Conservation (phyloP, 2,797 vertebrate species). For the Cynodonichthys magdalenae region DNA sequence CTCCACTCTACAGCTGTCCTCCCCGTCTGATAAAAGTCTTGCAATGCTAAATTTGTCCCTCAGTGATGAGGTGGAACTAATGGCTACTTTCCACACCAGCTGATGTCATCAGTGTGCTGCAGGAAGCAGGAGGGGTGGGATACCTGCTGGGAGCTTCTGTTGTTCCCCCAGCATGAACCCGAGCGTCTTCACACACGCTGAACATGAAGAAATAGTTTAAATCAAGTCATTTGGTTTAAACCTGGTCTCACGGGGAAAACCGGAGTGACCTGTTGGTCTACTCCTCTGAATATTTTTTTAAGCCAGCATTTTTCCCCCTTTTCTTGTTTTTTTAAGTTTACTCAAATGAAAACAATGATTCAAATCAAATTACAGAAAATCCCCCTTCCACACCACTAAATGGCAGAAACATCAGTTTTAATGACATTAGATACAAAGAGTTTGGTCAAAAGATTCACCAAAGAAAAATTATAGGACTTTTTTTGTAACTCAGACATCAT, state of each 20-base stretch:
- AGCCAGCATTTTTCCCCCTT: too few species aligned
- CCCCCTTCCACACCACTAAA: too few species aligned
- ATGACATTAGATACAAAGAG: too few species aligned
- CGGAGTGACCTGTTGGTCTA: not conserved
- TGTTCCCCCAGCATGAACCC: slow-evolving; percentile 34
- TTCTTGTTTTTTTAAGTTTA: too few species aligned
- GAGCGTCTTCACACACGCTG: not conserved
- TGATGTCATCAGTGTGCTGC: slow-evolving; percentile 75
- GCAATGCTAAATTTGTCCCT: slow-evolving; percentile 76
- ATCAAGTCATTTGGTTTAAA: slow-evolving; percentile 20
- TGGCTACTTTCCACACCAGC: slow-evolving; percentile 74
- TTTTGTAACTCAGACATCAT: too few species aligned
- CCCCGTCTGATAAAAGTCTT: slow-evolving; percentile 69
- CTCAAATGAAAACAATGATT: too few species aligned
- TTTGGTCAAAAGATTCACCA: too few species aligned
- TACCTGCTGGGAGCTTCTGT: slow-evolving; percentile 64
- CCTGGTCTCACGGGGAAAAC: slow-evolving; percentile 9
- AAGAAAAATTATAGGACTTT: too few species aligned
- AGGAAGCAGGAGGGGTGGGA: slow-evolving; percentile 46
- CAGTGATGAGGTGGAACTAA: slow-evolving; percentile 83
- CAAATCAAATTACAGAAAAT: too few species aligned
- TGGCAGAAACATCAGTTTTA: too few species aligned
- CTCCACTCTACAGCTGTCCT: slow-evolving; percentile 79
- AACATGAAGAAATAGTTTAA: slow-evolving; percentile 19
- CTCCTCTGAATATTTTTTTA: too few species aligned